Conservation (phyloP, 2,113 vertebrate genomes). For the Tor tambroides region DNA sequence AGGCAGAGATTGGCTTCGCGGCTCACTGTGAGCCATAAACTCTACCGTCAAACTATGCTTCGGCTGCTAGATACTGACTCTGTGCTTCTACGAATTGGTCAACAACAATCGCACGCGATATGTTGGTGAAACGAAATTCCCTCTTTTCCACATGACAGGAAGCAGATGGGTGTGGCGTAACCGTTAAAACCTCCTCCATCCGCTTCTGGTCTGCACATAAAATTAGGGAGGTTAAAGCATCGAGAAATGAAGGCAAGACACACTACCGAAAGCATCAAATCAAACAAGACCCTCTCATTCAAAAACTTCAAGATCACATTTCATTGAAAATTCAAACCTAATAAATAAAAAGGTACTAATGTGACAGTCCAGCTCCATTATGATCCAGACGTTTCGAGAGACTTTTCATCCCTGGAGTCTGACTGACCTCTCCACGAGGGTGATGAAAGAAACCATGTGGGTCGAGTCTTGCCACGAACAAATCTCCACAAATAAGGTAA, state of each 20-base stretch:
- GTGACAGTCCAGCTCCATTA: slow-evolving; percentile 31
- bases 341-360: slow-evolving; percentile 52
- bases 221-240: slow-evolving; percentile 25
- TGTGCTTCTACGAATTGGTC: slow-evolving; percentile 6
- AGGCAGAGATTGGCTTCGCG: slow-evolving; percentile 27
- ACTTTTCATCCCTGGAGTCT: not conserved
- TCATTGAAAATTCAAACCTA: slow-evolving; percentile 41
- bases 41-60: slow-evolving; percentile 10
- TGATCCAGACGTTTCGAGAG: not conserved
- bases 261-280: slow-evolving; percentile 12
- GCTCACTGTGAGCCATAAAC: slow-evolving; percentile 54
- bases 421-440: not conserved
- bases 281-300: slow-evolving; percentile 10
- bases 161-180: slow-evolving; percentile 1
- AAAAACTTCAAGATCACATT: slow-evolving; percentile 33
- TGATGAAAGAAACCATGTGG: slow-evolving; percentile 34
- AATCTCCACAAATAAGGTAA: slow-evolving; percentile 81
- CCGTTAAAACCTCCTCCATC: not conserved
- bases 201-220: slow-evolving; percentile 16
- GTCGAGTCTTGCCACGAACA: slow-evolving; percentile 50
- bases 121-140: not conserved
- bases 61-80: slow-evolving; percentile 15
- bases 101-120: not conserved
- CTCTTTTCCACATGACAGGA: slow-evolving; percentile 16
- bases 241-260: not conserved